phyloP scores from a whole-genome alignment of 2,113 vertebrate species.

The Mesembrinibis cayennensis region DNA sequence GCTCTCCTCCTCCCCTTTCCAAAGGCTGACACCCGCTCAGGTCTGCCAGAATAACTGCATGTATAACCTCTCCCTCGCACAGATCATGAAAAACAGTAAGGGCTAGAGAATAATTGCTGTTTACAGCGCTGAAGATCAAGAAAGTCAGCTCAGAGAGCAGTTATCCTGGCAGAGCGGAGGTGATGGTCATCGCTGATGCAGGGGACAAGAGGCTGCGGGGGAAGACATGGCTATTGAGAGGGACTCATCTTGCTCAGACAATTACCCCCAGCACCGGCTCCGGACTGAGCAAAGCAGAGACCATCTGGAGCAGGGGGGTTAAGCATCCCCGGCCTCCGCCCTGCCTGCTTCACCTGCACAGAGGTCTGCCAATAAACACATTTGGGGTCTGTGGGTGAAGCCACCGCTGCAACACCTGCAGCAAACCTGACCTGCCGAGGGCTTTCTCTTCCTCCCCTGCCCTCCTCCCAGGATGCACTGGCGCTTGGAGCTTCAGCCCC shows the following conservation, averaged over 20 bases:
- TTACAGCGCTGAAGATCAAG: neutral
- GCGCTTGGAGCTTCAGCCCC: neutral
- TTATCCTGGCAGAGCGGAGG: neutral
- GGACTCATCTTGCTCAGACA: rapidly evolving
- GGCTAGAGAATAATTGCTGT: neutral
- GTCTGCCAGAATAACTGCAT: neutral
- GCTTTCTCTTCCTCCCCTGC: neutral
- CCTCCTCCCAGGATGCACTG: neutral
- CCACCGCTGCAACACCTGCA: neutral
- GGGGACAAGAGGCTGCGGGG: neutral
- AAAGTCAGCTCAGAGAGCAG: neutral
- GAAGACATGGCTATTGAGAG: neutral
- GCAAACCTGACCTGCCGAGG: neutral
- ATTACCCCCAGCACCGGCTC: neutral
- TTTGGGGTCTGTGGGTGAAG: neutral
- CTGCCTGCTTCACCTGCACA: neutral
- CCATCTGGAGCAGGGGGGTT: neutral
- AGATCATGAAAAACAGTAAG: neutral
- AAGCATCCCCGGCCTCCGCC: neutral
- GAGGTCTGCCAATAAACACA: neutral
- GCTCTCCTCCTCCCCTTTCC: neutral
- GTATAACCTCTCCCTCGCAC: neutral
- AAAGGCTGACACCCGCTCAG: neutral
- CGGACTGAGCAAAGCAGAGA: neutral
- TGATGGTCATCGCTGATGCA: neutral